These are phyloP conservation scores for Rousettus leschenaultii DNA, from an alignment of 2,113 vertebrate species.

Conservation along the genomic window DNA sequence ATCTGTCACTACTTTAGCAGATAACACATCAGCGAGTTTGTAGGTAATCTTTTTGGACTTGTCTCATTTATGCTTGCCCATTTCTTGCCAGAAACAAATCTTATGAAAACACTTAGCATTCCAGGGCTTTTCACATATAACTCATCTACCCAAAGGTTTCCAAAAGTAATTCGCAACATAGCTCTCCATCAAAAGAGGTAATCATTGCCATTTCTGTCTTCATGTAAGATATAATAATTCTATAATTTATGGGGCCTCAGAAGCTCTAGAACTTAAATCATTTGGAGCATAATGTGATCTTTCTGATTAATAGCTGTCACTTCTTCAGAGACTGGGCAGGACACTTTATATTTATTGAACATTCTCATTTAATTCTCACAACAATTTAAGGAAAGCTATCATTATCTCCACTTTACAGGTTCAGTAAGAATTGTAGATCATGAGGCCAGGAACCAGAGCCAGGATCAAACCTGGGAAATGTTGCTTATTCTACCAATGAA, in stretches of 20 bases:
- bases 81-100: constrained; percentile 75
- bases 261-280: constrained; percentile 59
- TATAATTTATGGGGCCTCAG: constrained; percentile 65
- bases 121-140: constrained; percentile 68
- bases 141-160: constrained; percentile 66
- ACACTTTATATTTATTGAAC: constrained; percentile 67
- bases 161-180: constrained; percentile 72
- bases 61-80: constrained; percentile 71
- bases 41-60: constrained; percentile 67
- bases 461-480: not conserved
- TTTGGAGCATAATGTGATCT: constrained; percentile 66
- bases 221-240: constrained; percentile 70
- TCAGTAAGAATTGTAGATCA: constrained; percentile 33
- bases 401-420: constrained; percentile 30
- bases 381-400: constrained; percentile 56
- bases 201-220: constrained; percentile 74
- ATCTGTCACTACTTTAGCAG: constrained; percentile 57
- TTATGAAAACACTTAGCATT: constrained; percentile 72
- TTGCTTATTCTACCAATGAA: constrained; percentile 3
- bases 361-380: constrained; percentile 70
- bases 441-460: not conserved
- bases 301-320: constrained; percentile 69
- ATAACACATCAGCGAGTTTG: constrained; percentile 68
- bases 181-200: constrained; percentile 73
- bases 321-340: constrained; percentile 48